Evolutionary conservation across 2,888 invertebrate genomes (phyloP).

Genomic region (Spicauda simplicius): DNA sequence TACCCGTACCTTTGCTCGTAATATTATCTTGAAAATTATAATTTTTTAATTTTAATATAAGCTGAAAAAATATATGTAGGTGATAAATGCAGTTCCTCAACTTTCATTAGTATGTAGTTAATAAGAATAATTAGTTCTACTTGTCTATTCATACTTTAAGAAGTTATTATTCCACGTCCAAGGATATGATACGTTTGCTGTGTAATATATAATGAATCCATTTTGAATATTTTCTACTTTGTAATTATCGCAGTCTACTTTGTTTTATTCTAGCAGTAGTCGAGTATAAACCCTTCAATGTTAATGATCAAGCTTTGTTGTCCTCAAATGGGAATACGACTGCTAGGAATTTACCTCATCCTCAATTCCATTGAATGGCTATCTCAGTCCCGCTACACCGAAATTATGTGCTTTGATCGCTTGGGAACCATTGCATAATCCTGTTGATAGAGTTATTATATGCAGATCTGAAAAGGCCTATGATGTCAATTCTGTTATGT

Average conservation of each 20-base stretch:
- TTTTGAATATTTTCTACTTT: background rate
- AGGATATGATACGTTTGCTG: no score
- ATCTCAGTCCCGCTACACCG: conserved; percentile 50
- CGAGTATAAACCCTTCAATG: conserved; percentile 41
- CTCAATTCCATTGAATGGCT: conserved; percentile 51
- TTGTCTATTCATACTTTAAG: no score
- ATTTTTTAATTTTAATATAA: no score
- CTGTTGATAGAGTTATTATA: conserved; percentile 37
- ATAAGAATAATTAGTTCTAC: no score
- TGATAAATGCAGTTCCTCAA: no score
- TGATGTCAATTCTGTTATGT: conserved; percentile 9
- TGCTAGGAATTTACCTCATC: conserved; percentile 61
- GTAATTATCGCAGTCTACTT: background rate
- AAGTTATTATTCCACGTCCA: no score
- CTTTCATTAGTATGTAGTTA: no score
- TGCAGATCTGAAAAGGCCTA: background rate
- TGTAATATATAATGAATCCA: no score
- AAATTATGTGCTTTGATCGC: conserved; percentile 49
- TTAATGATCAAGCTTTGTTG: conserved; percentile 34
- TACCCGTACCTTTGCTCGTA: background rate
- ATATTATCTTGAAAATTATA: background rate
- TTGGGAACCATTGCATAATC: conserved; percentile 51
- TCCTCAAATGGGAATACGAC: conserved; percentile 56
- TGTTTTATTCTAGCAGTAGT: background rate
- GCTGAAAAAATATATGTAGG: no score